These are phyloP conservation scores for Tetranychus truncatus DNA, from an alignment of 2,888 invertebrate species.

Conservation along the genomic window DNA sequence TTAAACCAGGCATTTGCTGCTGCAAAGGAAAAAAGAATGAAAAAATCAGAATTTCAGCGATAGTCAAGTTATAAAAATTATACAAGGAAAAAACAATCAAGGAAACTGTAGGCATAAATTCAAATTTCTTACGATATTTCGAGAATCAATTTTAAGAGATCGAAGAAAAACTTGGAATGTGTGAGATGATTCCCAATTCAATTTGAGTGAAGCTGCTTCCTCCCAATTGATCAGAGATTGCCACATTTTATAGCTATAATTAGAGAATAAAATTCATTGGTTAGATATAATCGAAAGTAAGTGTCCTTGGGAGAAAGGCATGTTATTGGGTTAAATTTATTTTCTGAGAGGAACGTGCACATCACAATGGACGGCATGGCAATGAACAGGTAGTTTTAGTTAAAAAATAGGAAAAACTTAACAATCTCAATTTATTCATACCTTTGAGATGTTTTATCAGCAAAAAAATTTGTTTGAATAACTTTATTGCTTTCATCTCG, in stretches of 20 bases:
- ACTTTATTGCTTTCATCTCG: background rate
- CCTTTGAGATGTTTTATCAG: background rate
- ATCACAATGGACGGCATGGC: too few relatives aligned
- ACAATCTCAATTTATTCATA: background rate
- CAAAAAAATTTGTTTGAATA: background rate
- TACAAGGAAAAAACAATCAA: background rate
- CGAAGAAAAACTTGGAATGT: constrained; percentile 8
- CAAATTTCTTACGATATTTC: background rate
- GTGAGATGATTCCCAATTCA: constrained; percentile 8
- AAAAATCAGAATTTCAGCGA: background rate
- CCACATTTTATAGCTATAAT: background rate
- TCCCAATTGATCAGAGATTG: background rate
- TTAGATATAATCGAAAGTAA: background rate
- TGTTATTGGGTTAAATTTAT: background rate
- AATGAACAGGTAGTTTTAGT: background rate
- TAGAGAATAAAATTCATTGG: background rate
- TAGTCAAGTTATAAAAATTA: background rate
- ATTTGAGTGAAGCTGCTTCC: background rate
- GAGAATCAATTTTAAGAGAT: background rate
- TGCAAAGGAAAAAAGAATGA: background rate
- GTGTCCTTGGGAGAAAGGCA: background rate
- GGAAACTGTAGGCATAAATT: too few relatives aligned
- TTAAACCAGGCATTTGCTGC: background rate
- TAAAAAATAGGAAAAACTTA: background rate
- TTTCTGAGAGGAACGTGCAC: background rate